These are phyloP conservation scores for Gallinago stenura DNA, from an alignment of 2,797 vertebrate genomes.

Conservation along the genomic window DNA sequence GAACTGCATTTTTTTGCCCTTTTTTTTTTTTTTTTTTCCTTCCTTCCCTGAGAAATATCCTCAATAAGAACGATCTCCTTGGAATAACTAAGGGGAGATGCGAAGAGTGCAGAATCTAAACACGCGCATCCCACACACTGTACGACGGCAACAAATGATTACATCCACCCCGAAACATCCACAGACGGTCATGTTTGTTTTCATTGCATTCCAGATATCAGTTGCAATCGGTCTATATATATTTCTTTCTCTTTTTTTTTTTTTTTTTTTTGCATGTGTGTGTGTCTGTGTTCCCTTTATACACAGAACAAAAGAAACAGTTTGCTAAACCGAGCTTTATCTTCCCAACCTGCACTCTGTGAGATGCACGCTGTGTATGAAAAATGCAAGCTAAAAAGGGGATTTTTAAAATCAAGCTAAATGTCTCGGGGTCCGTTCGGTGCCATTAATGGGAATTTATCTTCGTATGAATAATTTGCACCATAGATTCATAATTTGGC, in stretches of 20 bases:
- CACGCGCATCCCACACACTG: not conserved
- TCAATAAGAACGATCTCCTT: not conserved
- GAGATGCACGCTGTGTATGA: not conserved
- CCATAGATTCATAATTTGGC: slow-evolving; percentile 15
- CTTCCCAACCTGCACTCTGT: not conserved
- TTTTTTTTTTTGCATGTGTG: not conserved
- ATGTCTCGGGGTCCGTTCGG: not conserved
- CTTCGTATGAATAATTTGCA: slow-evolving; percentile 58
- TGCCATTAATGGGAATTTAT: slow-evolving; percentile 32
- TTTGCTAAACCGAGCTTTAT: slow-evolving; percentile 14
- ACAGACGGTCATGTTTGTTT: slow-evolving; percentile 33
- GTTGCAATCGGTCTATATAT: not conserved
- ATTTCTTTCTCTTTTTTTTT: not conserved
- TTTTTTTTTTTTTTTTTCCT: not conserved
- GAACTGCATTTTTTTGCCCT: not conserved
- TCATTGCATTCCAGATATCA: slow-evolving; percentile 44
- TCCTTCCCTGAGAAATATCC: slow-evolving; percentile 11
- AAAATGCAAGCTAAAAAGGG: not conserved
- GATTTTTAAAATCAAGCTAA: not conserved
- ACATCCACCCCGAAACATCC: slow-evolving; percentile 23
- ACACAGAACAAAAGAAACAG: not conserved
- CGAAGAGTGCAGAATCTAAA: slow-evolving; percentile 10
- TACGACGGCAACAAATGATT: slow-evolving; percentile 11
- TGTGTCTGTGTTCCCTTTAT: not conserved
- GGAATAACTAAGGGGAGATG: slow-evolving; percentile 21